These are phyloP conservation scores for Poecilia velifera DNA, from an alignment of 2,797 vertebrate species.

Conservation along the genomic window DNA sequence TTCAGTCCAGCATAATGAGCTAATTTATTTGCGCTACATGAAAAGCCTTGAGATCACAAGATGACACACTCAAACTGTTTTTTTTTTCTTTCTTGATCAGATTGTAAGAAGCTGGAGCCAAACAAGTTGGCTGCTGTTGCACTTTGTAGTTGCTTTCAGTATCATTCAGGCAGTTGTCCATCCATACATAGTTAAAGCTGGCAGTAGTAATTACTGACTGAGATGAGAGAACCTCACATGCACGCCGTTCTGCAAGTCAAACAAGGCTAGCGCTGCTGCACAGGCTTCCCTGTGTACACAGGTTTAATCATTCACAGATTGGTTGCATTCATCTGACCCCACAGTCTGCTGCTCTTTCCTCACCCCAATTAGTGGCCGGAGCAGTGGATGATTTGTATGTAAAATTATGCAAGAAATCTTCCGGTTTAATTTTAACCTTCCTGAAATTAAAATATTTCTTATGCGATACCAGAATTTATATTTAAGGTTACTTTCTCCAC, in stretches of 20 bases:
- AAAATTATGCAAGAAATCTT: neutral
- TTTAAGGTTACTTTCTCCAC: neutral
- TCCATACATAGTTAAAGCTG: neutral
- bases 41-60: neutral
- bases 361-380: neutral
- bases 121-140: neutral
- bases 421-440: neutral
- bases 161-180: neutral
- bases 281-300: neutral
- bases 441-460: neutral
- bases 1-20: neutral
- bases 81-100: neutral
- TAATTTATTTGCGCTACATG: neutral
- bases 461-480: neutral
- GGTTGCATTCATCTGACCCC: neutral
- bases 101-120: neutral
- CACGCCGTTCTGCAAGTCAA: neutral
- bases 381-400: neutral
- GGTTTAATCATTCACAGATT: slow-evolving; percentile 10
- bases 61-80: neutral
- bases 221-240: neutral
- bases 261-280: neutral
- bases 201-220: neutral
- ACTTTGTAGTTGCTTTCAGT: slow-evolving; percentile 1
- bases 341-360: neutral